These are phyloP conservation scores for Microtus montanus DNA, from an alignment of 2,113 vertebrate species.

Conservation along the genomic window DNA sequence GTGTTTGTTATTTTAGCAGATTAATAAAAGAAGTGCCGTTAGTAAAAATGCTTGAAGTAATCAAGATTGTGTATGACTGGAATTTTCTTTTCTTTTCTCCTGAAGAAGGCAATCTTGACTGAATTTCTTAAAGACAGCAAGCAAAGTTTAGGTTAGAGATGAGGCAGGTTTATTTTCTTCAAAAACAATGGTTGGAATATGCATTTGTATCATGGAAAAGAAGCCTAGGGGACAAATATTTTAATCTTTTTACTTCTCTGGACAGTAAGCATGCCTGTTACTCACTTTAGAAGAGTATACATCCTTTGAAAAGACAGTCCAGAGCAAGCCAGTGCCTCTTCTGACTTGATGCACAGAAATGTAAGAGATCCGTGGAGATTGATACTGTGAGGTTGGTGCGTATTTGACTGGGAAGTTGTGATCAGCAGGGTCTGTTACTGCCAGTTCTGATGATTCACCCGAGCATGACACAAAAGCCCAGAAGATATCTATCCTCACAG, in stretches of 20 bases:
- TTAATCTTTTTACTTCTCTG: conserved; percentile 1
- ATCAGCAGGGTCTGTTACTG: neutral
- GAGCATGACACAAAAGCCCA: neutral
- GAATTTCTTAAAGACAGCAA: neutral
- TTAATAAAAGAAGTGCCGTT: conserved; percentile 34
- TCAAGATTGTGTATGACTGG: neutral
- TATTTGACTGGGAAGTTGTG: conserved; percentile 18
- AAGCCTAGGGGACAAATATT: neutral
- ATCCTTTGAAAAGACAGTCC: conserved; percentile 8
- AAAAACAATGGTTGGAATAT: neutral
- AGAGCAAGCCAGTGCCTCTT: conserved; percentile 11
- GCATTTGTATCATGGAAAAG: neutral
- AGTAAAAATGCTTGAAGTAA: conserved; percentile 13
- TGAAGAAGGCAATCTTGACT: neutral
- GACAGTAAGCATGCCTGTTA: neutral
- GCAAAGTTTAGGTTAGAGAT: neutral
- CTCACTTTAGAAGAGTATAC: neutral
- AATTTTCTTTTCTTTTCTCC: neutral
- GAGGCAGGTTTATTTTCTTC: neutral
- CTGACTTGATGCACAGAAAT: neutral
- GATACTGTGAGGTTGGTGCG: neutral
- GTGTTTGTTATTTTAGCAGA: neutral
- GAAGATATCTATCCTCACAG: neutral
- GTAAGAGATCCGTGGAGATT: neutral
- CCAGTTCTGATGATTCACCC: neutral